A percentile compares a stretch with the other conserved stretches of the same genome.
Evolutionary conservation across 2,113 vertebrate genomes (phyloP).

Genomic region (Sebastes schlegelii): DNA sequence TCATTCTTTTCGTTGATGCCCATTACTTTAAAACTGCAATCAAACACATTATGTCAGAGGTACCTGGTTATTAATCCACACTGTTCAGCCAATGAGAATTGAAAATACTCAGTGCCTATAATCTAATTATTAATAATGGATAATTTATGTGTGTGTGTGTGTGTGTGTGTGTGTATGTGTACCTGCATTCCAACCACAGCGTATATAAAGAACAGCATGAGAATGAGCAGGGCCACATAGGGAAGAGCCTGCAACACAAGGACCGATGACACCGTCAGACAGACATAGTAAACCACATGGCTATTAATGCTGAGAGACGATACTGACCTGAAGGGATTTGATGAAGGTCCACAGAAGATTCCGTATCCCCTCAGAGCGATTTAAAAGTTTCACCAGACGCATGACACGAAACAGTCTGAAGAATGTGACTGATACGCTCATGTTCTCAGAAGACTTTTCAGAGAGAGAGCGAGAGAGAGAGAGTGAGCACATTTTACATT

Average conservation of each 20-base stretch:
- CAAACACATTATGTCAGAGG: background rate
- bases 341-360: slow-evolving; percentile 97
- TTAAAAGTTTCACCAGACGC: slow-evolving; percentile 93
- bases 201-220: slow-evolving; percentile 98
- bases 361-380: slow-evolving; percentile 91
- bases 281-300: background rate
- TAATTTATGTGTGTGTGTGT: background rate
- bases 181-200: slow-evolving; percentile 98
- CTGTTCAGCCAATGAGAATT: background rate
- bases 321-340: slow-evolving; percentile 91
- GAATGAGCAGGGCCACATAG: slow-evolving; percentile 92
- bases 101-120: background rate
- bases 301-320: no score
- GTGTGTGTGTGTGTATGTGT: background rate
- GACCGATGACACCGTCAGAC: background rate
- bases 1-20: background rate
- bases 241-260: slow-evolving; percentile 88
- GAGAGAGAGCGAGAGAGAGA: slow-evolving; percentile 8
- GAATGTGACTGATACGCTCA: slow-evolving; percentile 93
- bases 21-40: background rate
- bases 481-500: background rate
- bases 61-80: background rate
- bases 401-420: slow-evolving; percentile 95
- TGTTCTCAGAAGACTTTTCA: slow-evolving; percentile 87
- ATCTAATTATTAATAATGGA: background rate